A percentile compares a stretch with the other conserved stretches of the same genome.
Conservation (phyloP, 2,113 vertebrate species). For the Macaca fascicularis region DNA sequence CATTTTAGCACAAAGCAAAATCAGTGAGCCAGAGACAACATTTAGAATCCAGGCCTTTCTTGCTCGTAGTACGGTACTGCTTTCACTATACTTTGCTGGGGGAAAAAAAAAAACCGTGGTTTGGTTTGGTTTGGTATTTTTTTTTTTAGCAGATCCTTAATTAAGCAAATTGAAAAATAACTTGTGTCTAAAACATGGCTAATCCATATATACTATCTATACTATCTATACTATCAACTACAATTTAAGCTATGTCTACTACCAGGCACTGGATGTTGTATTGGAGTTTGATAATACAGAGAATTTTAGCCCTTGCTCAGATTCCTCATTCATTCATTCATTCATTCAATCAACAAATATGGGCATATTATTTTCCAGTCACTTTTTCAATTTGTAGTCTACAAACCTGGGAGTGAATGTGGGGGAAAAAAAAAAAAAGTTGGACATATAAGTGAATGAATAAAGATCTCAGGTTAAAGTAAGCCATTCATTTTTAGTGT, state of each 20-base stretch:
- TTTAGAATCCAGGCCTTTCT: not conserved
- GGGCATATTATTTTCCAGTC: not conserved
- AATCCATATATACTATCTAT: not conserved
- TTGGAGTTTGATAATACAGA: not conserved
- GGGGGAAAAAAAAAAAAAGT: not conserved
- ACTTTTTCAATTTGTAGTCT: not conserved
- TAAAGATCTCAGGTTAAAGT: not conserved
- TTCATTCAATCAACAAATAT: not conserved
- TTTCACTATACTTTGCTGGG: not conserved
- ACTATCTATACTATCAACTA: not conserved
- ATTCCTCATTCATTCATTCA: not conserved
- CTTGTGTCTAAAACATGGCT: not conserved
- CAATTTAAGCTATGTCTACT: not conserved
- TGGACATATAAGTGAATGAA: not conserved
- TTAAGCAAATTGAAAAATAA: not conserved
- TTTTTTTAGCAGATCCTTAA: not conserved
- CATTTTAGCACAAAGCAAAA: not conserved
- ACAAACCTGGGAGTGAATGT: not conserved
- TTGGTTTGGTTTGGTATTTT: too few relatives aligned
- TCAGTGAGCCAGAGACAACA: not conserved
- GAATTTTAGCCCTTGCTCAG: not conserved
- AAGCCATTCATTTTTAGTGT: not conserved
- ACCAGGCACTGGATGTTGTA: not conserved
- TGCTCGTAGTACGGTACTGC: fast-evolving
- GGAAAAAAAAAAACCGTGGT: too few relatives aligned